These are phyloP conservation scores for Leptobrachium leishanense DNA, from an alignment of 2,113 vertebrate genomes.

Conservation along the genomic window DNA sequence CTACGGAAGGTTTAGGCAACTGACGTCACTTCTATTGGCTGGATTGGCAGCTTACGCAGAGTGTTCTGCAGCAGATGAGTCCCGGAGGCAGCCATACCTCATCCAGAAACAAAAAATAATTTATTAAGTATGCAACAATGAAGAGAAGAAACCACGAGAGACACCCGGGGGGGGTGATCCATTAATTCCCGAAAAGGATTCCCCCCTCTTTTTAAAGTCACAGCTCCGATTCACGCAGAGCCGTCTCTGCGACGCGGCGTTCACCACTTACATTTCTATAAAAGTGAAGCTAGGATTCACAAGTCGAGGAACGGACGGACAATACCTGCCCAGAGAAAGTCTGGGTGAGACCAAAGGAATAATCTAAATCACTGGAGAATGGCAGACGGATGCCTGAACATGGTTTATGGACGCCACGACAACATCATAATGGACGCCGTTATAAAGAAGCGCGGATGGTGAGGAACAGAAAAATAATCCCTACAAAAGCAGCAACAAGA, in stretches of 20 bases:
- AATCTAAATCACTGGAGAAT: not conserved
- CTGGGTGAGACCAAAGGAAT: not conserved
- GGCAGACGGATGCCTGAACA: not conserved
- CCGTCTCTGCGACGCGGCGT: not conserved
- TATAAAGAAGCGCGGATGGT: too few species aligned
- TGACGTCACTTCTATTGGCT: too few species aligned
- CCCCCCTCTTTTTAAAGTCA: not conserved
- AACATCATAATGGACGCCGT: not conserved
- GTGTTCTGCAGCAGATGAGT: too few species aligned
- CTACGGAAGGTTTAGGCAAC: too few species aligned
- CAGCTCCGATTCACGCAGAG: not conserved
- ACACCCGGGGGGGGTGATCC: not conserved
- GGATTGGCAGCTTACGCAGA: too few species aligned
- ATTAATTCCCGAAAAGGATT: not conserved
- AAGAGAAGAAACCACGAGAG: not conserved
- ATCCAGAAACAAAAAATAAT: not conserved
- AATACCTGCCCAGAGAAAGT: not conserved
- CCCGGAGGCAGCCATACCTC: too few species aligned
- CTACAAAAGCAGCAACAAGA: too few species aligned
- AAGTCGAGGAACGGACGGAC: not conserved
- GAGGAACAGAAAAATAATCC: too few species aligned
- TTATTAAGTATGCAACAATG: not conserved
- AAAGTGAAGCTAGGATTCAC: too few species aligned
- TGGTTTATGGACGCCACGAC: not conserved
- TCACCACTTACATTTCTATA: not conserved